Conservation (phyloP, 1,140 invertebrate genomes). For the Cylas formicarius region DNA sequence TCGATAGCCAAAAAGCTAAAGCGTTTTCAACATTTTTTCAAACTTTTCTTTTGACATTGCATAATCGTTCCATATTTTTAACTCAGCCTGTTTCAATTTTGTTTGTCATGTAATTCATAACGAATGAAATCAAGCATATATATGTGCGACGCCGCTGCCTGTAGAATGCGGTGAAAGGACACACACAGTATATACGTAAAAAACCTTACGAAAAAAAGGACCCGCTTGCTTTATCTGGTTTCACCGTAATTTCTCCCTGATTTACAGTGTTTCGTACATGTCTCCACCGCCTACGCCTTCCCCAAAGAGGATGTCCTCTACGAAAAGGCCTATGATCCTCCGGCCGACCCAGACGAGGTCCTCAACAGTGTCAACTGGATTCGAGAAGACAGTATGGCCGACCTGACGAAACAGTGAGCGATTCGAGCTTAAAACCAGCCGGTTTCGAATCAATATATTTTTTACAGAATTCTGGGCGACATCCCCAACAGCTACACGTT, state of each 20-base stretch:
- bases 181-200: too few species aligned
- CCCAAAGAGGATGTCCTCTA: conserved; percentile 52
- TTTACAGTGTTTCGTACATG: conserved; percentile 43
- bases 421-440: background rate
- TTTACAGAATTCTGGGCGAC: conserved; percentile 24
- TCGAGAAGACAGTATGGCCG: conserved; percentile 65
- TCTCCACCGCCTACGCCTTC: conserved; percentile 64
- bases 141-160: too few species aligned
- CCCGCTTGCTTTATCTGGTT: too few species aligned
- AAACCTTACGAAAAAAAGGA: too few species aligned
- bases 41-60: too few species aligned
- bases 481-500: conserved; percentile 85
- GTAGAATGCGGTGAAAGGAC: too few species aligned
- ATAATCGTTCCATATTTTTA: too few species aligned
- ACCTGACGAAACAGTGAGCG: conserved; percentile 50
- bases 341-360: conserved; percentile 80
- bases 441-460: background rate
- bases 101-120: too few species aligned
- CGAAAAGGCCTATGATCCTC: conserved; percentile 61
- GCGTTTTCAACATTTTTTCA: too few species aligned
- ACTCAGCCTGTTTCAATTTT: too few species aligned
- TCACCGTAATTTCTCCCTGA: conserved; percentile 9
- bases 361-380: conserved; percentile 85
- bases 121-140: background rate
- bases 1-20: too few species aligned